phyloP scores from a whole-genome alignment of 2,888 invertebrate genomes.

The Girardia tigrina region DNA sequence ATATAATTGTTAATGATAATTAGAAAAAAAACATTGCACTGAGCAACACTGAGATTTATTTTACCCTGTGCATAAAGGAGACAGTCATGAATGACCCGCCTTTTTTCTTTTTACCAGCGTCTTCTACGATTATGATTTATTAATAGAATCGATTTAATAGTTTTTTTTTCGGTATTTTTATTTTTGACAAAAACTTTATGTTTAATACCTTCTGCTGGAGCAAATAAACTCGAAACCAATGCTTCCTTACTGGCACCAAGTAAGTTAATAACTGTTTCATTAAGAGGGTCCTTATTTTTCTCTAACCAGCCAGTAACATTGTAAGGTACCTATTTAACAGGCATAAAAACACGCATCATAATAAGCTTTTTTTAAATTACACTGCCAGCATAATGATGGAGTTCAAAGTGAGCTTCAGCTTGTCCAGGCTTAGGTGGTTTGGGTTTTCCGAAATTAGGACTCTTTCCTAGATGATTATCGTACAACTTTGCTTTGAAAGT shows the following conservation, averaged over 20 bases:
- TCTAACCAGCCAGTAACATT: slow-evolving; percentile 97
- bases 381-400: slow-evolving; percentile 96
- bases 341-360: not conserved
- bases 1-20: not conserved
- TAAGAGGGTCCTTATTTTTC: slow-evolving; percentile 99
- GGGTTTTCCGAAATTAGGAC: slow-evolving; percentile 47
- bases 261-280: slow-evolving; percentile 95
- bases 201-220: slow-evolving; percentile 56
- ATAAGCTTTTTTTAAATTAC: slow-evolving; percentile 54
- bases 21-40: not conserved
- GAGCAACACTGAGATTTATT: not conserved
- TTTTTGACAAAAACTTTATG: not conserved
- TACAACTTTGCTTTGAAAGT: slow-evolving; percentile 96
- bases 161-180: not conserved
- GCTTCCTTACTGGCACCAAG: slow-evolving; percentile 63
- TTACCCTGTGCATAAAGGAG: slow-evolving; percentile 84
- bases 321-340: slow-evolving; percentile 68
- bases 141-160: not conserved
- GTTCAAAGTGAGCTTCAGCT: slow-evolving; percentile 74
- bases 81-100: slow-evolving; percentile 95
- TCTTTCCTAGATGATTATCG: slow-evolving; percentile 88
- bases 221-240: slow-evolving; percentile 43
- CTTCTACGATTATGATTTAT: slow-evolving; percentile 12
- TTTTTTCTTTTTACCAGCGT: slow-evolving; percentile 75
- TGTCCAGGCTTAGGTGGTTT: slow-evolving; percentile 57